phyloP scores from a whole-genome alignment of 2,113 vertebrate species.

The Menidia beryllina region DNA sequence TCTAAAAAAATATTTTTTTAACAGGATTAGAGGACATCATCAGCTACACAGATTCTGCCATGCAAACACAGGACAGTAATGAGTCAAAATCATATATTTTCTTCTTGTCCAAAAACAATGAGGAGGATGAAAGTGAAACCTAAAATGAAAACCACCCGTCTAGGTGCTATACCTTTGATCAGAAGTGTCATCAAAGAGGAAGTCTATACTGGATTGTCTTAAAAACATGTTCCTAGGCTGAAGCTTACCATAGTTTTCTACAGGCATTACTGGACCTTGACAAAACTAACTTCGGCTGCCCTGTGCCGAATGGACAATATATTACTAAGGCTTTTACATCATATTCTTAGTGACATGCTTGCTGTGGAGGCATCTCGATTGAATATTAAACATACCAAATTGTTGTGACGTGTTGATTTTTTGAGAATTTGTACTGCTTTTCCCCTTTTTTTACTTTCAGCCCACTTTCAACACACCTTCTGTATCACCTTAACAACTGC shows the following conservation, averaged over 20 bases:
- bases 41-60: too few relatives aligned
- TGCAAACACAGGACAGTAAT: too few relatives aligned
- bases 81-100: not conserved
- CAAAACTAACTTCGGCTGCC: too few relatives aligned
- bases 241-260: too few relatives aligned
- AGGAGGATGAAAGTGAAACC: not conserved
- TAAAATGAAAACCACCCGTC: not conserved
- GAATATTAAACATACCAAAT: constrained; percentile 5
- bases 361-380: not conserved
- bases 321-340: constrained; percentile 9
- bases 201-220: too few relatives aligned
- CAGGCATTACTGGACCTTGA: too few relatives aligned
- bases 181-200: not conserved
- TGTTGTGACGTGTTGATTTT: not conserved
- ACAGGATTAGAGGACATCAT: too few relatives aligned
- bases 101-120: not conserved
- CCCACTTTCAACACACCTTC: constrained; percentile 7
- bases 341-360: not conserved
- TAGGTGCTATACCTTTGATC: not conserved
- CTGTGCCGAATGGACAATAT: too few relatives aligned
- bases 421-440: constrained; percentile 4
- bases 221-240: too few relatives aligned
- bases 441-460: constrained; percentile 4
- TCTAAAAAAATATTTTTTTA: too few relatives aligned
- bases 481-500: not conserved